phyloP scores from a whole-genome alignment of 30 jellyfish, hydroid and myxozoan species.

The Calvadosia cruxmelitensis region DNA sequence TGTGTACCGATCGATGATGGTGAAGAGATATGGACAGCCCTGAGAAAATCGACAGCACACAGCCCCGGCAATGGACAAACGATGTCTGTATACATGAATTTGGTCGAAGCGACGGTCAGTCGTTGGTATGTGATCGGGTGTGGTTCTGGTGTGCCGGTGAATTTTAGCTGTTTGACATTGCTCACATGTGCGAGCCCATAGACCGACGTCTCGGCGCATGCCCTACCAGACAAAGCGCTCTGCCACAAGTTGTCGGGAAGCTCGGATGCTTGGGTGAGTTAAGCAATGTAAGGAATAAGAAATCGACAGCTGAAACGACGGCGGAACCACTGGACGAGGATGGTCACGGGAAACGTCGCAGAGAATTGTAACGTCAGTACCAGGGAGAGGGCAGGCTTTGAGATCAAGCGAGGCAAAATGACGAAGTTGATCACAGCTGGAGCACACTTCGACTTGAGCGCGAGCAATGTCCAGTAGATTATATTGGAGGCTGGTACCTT shows the following conservation, averaged over 20 bases:
- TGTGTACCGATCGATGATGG: no score
- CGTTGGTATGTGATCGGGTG: background rate
- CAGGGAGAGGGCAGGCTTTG: background rate
- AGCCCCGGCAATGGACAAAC: slow-evolving; percentile 21
- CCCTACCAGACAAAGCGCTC: slow-evolving; percentile 14
- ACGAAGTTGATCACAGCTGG: background rate
- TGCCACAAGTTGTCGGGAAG: slow-evolving; percentile 5
- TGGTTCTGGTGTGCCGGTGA: slow-evolving; percentile 17
- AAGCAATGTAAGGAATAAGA: background rate
- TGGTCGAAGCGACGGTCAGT: slow-evolving; percentile 29
- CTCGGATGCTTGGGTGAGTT: slow-evolving; percentile 14
- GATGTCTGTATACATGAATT: slow-evolving; percentile 9
- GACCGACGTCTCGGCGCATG: slow-evolving; percentile 18
- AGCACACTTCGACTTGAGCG: background rate
- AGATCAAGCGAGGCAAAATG: slow-evolving; percentile 4
- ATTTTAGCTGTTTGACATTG: slow-evolving; percentile 9
- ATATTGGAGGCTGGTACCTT: background rate
- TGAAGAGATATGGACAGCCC: slow-evolving; percentile 11
- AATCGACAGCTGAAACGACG: background rate
- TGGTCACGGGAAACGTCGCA: slow-evolving; percentile 7
- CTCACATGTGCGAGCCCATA: slow-evolving; percentile 8
- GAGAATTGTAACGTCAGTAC: no score
- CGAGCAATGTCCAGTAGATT: background rate
- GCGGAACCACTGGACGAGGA: no score
- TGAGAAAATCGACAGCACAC: no score